phyloP scores from a whole-genome alignment of 2,113 vertebrate species.

The Sinocyclocheilus rhinocerous region DNA sequence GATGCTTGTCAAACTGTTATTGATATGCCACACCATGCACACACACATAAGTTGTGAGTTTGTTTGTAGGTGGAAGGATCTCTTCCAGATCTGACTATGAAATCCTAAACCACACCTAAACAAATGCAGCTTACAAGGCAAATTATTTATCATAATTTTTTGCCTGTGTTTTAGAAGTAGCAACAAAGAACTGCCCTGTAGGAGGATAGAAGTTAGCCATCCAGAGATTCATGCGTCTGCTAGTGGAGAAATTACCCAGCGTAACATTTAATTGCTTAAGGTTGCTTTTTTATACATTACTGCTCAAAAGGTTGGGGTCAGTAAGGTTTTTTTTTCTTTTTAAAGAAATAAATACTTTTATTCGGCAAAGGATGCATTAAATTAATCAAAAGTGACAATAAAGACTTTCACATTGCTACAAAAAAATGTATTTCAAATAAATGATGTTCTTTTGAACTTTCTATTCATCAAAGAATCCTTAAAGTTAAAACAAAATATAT shows the following conservation, averaged over 20 bases:
- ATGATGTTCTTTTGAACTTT: neutral
- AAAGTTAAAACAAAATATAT: neutral
- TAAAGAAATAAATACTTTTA: too few species aligned
- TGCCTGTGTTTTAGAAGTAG: neutral
- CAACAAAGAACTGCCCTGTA: neutral
- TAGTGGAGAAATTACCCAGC: too few species aligned
- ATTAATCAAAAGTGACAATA: too few species aligned
- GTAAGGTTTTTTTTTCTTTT: too few species aligned
- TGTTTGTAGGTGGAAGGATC: neutral
- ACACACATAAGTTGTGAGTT: neutral
- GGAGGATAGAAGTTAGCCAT: neutral
- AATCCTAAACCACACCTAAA: neutral
- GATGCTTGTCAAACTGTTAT: conserved; percentile 41
- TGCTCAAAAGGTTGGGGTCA: too few species aligned
- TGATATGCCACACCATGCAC: conserved; percentile 8
- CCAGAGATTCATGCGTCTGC: too few species aligned
- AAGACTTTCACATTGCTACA: too few species aligned
- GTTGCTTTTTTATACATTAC: too few species aligned
- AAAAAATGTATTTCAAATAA: too few species aligned
- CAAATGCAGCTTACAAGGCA: neutral
- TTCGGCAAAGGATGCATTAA: too few species aligned
- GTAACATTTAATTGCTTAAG: neutral
- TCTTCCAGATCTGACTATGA: neutral
- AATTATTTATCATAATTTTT: neutral
- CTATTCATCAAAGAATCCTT: neutral